A percentile compares a stretch with the other conserved stretches of the same genome.
phyloP scores from a whole-genome alignment of 2,113 vertebrate genomes.

The Urocynchramus pylzowi region DNA sequence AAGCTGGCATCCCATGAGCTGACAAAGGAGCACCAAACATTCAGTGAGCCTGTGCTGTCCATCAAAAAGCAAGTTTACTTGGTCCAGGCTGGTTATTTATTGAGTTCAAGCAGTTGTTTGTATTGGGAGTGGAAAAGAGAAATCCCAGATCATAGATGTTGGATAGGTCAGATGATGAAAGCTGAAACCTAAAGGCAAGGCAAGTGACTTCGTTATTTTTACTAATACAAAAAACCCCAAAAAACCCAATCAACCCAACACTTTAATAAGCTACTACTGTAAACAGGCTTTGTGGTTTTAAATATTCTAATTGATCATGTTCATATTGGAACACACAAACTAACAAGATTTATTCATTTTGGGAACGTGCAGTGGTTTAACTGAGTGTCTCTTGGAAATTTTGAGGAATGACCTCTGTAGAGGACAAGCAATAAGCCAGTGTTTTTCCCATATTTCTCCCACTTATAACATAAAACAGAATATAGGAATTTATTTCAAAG shows the following conservation, averaged over 20 bases:
- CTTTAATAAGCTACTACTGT: neutral
- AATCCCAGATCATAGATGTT: neutral
- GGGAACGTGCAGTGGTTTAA: neutral
- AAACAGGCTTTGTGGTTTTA: neutral
- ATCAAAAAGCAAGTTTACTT: neutral
- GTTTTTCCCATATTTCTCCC: neutral
- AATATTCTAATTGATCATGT: neutral
- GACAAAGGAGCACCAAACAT: neutral
- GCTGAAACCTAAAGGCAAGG: neutral
- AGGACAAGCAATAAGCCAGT: neutral
- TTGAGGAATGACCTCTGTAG: neutral
- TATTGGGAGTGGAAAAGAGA: neutral
- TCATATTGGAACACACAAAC: fast-evolving
- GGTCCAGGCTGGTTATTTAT: neutral
- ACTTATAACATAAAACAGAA: neutral
- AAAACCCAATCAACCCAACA: neutral
- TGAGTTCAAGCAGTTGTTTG: neutral
- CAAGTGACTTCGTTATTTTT: neutral
- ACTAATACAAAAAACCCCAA: fast-evolving
- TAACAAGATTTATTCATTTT: neutral
- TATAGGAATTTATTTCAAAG: neutral
- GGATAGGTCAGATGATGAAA: neutral
- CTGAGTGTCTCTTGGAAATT: neutral
- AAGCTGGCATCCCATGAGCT: neutral
- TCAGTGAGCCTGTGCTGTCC: neutral